Conservation (phyloP, 2,888 invertebrate species). For the Euproctis similis region DNA sequence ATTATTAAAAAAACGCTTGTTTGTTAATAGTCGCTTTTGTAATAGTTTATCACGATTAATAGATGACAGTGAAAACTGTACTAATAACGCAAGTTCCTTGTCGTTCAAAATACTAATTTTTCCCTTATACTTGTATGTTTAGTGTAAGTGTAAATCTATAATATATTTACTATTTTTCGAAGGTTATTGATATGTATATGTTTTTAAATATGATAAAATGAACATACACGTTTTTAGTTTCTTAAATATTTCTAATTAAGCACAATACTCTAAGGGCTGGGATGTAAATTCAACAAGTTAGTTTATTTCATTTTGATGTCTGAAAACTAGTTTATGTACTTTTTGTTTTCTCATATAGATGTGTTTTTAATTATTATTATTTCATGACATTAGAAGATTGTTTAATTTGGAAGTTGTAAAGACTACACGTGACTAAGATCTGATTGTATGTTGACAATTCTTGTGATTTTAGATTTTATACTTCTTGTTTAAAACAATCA, state of each 20-base stretch:
- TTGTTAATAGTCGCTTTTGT: constrained; percentile 27
- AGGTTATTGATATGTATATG: constrained; percentile 52
- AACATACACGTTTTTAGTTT: constrained; percentile 52
- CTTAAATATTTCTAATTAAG: constrained; percentile 44
- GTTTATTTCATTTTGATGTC: constrained; percentile 23
- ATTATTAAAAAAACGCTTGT: constrained; percentile 28
- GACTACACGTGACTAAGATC: constrained; percentile 52
- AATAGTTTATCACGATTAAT: constrained; percentile 22
- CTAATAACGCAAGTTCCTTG: constrained; percentile 58
- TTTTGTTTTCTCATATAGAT: no score
- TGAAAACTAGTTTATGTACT: constrained; percentile 13
- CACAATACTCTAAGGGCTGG: constrained; percentile 68
- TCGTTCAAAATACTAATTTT: constrained; percentile 37
- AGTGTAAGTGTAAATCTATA: constrained; percentile 49
- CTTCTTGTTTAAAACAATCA: constrained; percentile 75
- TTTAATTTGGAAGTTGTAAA: constrained; percentile 26
- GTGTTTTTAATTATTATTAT: constrained; percentile 36
- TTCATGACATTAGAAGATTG: constrained; percentile 37
- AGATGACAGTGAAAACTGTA: constrained; percentile 29
- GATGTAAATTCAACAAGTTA: constrained; percentile 53
- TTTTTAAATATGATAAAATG: constrained; percentile 47
- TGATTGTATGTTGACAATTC: constrained; percentile 60
- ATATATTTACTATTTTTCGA: constrained; percentile 70
- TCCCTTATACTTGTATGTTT: constrained; percentile 45
- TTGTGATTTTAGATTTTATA: constrained; percentile 77